Percentiles rank a stretch among this genome's conserved stretches.
Evolutionary conservation across 2,113 vertebrate species (phyloP).

Genomic region (Phasianus colchicus): DNA sequence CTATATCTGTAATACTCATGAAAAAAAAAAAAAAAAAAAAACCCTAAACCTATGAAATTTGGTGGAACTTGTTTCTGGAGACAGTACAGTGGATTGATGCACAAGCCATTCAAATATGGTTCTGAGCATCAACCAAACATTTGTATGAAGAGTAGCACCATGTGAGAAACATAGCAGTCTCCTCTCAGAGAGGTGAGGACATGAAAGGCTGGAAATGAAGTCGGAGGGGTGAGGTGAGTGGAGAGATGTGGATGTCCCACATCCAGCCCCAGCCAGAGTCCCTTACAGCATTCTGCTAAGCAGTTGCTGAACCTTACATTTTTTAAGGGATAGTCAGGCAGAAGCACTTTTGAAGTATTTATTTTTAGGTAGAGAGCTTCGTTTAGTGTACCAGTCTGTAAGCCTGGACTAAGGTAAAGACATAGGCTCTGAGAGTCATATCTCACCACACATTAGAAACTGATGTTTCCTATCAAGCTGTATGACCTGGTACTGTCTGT

Average conservation of each 20-base stretch:
- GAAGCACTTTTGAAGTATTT: background rate
- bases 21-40: conserved; percentile 25
- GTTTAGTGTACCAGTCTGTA: background rate
- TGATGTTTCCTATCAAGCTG: background rate
- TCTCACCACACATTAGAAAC: background rate
- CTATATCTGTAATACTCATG: background rate
- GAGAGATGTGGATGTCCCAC: background rate
- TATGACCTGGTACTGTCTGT: background rate
- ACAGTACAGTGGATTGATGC: background rate
- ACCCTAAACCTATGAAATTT: background rate
- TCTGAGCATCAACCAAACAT: background rate
- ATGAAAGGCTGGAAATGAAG: background rate
- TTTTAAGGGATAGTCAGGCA: background rate
- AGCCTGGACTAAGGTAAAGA: background rate
- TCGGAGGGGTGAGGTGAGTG: background rate
- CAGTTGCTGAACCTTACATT: background rate
- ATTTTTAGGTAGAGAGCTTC: background rate
- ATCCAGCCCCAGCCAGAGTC: background rate
- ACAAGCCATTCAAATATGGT: background rate
- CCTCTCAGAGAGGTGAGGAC: background rate
- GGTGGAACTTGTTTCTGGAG: background rate
- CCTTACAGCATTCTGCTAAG: background rate
- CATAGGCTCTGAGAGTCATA: background rate
- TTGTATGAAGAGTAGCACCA: background rate
- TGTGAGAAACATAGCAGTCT: background rate